phyloP scores from a whole-genome alignment of 1,140 invertebrate species.

The Drosophila ananassae region DNA sequence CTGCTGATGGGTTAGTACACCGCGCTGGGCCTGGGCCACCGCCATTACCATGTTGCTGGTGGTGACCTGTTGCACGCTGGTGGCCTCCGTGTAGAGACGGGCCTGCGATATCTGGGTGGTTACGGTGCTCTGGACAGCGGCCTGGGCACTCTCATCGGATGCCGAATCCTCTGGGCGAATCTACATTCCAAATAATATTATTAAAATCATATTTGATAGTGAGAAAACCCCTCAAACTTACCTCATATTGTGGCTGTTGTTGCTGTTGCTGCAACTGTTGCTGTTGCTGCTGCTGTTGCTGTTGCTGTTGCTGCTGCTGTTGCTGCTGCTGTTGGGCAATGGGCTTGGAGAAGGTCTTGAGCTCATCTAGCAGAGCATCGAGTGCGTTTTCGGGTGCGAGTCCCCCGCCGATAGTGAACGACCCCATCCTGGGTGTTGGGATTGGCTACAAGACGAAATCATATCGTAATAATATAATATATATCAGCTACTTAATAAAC shows the following conservation, averaged over 20 bases:
- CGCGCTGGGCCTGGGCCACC: slow-evolving; percentile 13
- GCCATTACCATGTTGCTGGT: slow-evolving; percentile 66
- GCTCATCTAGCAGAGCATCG: slow-evolving; percentile 96
- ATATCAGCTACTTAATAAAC: slow-evolving; percentile 18
- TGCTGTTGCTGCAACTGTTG: slow-evolving; percentile 32
- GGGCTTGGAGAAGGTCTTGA: slow-evolving; percentile 93
- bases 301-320: slow-evolving; percentile 60
- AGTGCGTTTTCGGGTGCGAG: slow-evolving; percentile 93
- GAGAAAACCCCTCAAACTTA: slow-evolving; percentile 24
- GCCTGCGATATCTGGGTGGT: slow-evolving; percentile 84
- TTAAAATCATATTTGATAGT: too few species aligned
- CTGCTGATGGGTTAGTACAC: slow-evolving; percentile 32
- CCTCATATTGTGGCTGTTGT: slow-evolving; percentile 62
- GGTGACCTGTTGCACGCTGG: slow-evolving; percentile 56
- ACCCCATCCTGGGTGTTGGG: slow-evolving; percentile 86
- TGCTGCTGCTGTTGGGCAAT: slow-evolving; percentile 73
- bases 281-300: slow-evolving; percentile 44
- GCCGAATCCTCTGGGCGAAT: slow-evolving; percentile 82
- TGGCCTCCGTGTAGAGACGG: slow-evolving; percentile 74
- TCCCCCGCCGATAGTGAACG: slow-evolving; percentile 88
- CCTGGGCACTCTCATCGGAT: slow-evolving; percentile 84
- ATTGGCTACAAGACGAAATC: slow-evolving; percentile 76
- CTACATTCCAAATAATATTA: slow-evolving; percentile 21
- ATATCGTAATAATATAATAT: slow-evolving; percentile 33
- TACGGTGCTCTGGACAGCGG: slow-evolving; percentile 80